Evolutionary conservation across 2,113 vertebrate species (phyloP), one percentile per base, ranked within the genome.

Genomic region (Sinocyclocheilus rhinocerous): DNA sequence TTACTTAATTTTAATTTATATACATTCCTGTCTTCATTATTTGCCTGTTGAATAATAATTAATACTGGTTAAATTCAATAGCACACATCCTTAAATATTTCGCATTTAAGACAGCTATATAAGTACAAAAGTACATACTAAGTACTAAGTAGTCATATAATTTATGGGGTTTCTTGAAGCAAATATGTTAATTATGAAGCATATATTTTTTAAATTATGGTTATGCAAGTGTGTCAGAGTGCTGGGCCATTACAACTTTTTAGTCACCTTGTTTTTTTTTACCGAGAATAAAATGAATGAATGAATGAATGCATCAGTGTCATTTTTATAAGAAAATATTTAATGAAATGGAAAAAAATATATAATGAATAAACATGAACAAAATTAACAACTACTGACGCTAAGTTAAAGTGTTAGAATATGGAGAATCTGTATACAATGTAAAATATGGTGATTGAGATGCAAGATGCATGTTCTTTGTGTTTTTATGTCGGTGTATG

Each of bases 401-500:
- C 16, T 69, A 36, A 36, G 67, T 36, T 24, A 50, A 50, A 36
- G 29, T 36, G 76, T 36, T 78, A 59, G 20, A 10, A 78, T 22
- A 59, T 59, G 52, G 76, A 13, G 18, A 36, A 59, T 24, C 36
- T 8, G 33, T 39, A n/a, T 24, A 79, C 18, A 39, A 15, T 61
- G 29, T 61, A 24, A 61, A 42, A 13, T 36, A 13, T 59, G 18
- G 22, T 42, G 42, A 42, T 9, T 42, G 6, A 61, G 22, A 80
- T 76, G 63, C 7, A 59, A 82, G 22, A 67, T 76, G 70, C 24
- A 59, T 18, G 7, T 0, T n/a, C 36, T 72, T 42, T 1, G 10
- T 48, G 75, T 45, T 86, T 79, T 75, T 42, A 29, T 81, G 42
- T 86, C 1, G 72, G 26, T 29, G 36, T 86, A 33, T 86, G 36